phyloP scores from a whole-genome alignment of 2,888 invertebrate genomes.

The Nebria brevicollis region DNA sequence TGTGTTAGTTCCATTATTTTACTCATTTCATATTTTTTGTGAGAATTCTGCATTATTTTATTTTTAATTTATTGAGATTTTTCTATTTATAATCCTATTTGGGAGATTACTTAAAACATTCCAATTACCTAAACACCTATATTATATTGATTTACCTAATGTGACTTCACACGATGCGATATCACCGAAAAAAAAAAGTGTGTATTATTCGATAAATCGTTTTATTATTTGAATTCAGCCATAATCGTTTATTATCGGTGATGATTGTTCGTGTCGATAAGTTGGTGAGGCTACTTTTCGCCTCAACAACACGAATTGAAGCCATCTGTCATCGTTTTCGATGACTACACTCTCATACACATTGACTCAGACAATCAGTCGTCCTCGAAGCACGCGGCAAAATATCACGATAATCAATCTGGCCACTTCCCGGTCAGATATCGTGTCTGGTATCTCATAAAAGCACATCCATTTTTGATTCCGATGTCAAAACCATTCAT shows the following conservation, averaged over 20 bases:
- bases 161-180: too few species aligned
- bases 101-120: too few species aligned
- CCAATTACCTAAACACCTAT: too few species aligned
- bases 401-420: background rate
- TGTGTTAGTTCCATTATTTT: slow-evolving; percentile 1
- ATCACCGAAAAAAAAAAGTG: too few species aligned
- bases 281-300: background rate
- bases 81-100: too few species aligned
- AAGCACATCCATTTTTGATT: background rate
- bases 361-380: background rate
- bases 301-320: background rate
- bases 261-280: background rate
- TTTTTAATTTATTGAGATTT: background rate
- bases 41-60: background rate
- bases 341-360: background rate
- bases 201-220: too few species aligned
- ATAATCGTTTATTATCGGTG: background rate
- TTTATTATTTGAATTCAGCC: too few species aligned
- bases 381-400: background rate
- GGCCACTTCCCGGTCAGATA: background rate
- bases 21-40: background rate
- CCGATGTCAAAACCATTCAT: background rate
- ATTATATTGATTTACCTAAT: too few species aligned
- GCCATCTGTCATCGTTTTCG: background rate
- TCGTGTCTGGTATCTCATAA: background rate